Conservation (phyloP, 2,797 vertebrate species). For the Lacerta viridis region DNA sequence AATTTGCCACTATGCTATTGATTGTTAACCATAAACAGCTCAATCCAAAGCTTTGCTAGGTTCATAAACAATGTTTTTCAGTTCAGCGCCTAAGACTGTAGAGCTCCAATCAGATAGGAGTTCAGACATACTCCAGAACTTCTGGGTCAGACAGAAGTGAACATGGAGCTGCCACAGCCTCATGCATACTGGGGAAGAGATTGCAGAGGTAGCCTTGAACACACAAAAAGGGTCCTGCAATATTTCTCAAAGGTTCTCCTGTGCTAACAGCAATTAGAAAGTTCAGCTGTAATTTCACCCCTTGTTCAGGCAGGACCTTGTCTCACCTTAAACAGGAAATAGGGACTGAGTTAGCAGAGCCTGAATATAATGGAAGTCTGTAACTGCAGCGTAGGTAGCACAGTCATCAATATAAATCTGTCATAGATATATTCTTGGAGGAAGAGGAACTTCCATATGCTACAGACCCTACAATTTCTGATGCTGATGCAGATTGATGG, state of each 20-base stretch:
- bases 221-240: constrained; percentile 63
- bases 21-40: neutral
- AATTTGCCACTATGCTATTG: no score
- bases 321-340: constrained; percentile 84
- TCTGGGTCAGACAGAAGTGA: neutral
- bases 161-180: constrained; percentile 17
- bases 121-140: neutral
- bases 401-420: constrained; percentile 83
- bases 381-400: constrained; percentile 67
- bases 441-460: constrained; percentile 79
- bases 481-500: constrained; percentile 78
- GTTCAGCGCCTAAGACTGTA: neutral
- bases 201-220: constrained; percentile 44
- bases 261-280: constrained; percentile 81
- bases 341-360: constrained; percentile 76
- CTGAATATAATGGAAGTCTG: constrained; percentile 81
- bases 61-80: neutral
- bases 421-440: constrained; percentile 79
- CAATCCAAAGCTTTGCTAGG: neutral
- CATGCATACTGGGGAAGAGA: constrained; percentile 54
- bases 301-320: constrained; percentile 76
- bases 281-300: constrained; percentile 82
- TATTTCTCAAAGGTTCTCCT: constrained; percentile 74
- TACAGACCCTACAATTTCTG: constrained; percentile 71
- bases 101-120: neutral